These are phyloP conservation scores for Cygnus buccinator DNA, from an alignment of 2,113 vertebrate genomes.

Conservation along the genomic window DNA sequence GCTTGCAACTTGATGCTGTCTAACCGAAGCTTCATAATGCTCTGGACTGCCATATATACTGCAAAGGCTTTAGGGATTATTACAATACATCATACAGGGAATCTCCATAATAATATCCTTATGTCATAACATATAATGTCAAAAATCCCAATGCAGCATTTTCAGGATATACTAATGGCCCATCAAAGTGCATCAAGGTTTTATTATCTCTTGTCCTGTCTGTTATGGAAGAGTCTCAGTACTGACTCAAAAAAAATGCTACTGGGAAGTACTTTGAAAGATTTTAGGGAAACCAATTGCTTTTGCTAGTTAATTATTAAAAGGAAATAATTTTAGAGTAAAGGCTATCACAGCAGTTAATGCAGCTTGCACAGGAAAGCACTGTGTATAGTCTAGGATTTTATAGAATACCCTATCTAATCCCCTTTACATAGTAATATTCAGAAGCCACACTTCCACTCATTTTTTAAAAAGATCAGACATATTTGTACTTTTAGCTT, in stretches of 20 bases:
- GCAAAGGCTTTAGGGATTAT: neutral
- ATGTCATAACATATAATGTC: neutral
- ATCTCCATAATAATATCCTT: neutral
- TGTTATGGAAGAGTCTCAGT: neutral
- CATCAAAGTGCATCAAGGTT: neutral
- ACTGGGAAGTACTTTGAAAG: neutral
- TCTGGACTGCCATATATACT: neutral
- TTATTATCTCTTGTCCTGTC: neutral
- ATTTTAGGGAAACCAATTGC: neutral
- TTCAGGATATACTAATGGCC: neutral
- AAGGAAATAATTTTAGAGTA: neutral
- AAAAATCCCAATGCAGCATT: neutral
- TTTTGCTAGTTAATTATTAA: neutral
- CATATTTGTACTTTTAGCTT: neutral
- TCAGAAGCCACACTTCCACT: neutral
- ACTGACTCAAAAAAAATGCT: neutral
- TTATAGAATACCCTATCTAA: neutral
- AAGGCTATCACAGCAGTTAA: neutral
- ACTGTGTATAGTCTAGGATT: neutral
- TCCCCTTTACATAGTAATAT: neutral
- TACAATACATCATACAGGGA: neutral
- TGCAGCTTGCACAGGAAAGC: neutral
- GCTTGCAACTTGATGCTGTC: neutral
- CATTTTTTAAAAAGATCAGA: neutral
- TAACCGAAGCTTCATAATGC: neutral